Conservation (phyloP, 2,797 vertebrate species). For the Toxotes lorentzi region DNA sequence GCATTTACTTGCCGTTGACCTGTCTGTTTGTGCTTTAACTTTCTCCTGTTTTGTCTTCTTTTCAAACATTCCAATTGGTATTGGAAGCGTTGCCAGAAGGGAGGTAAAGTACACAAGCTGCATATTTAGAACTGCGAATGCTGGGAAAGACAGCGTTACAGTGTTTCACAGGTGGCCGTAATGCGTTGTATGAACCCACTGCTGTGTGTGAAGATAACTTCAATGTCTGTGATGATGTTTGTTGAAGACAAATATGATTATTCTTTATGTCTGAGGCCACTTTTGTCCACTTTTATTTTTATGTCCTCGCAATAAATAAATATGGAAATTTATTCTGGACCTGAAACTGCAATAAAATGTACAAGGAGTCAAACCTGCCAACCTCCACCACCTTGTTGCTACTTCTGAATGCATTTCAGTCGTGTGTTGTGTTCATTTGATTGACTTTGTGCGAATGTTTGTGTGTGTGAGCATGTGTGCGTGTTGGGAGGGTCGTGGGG, state of each 20-base stretch:
- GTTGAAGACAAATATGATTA: conserved; percentile 23
- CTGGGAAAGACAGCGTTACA: conserved; percentile 47
- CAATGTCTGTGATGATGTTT: conserved; percentile 38
- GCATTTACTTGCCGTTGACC: conserved; percentile 71
- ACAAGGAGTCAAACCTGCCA: conserved; percentile 30
- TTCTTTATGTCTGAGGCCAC: conserved; percentile 29
- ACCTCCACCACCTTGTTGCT: neutral
- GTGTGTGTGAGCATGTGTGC: conserved; percentile 52
- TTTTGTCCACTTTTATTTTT: conserved; percentile 9
- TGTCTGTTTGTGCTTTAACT: conserved; percentile 70
- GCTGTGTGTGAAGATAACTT: conserved; percentile 3
- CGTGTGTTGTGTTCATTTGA: conserved; percentile 58
- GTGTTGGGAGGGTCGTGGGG: conserved; percentile 74
- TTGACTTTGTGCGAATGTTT: conserved; percentile 56
- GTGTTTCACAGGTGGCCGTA: conserved; percentile 60
- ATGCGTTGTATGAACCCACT: conserved; percentile 25
- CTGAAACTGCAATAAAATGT: conserved; percentile 32
- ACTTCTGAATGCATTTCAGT: conserved; percentile 37
- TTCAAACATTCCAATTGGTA: conserved; percentile 71
- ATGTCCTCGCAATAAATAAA: neutral
- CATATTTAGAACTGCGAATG: conserved; percentile 52
- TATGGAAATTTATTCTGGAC: conserved; percentile 18
- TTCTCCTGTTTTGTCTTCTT: conserved; percentile 63
- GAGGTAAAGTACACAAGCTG: conserved; percentile 67
- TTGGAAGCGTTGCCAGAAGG: conserved; percentile 70